phyloP scores from a whole-genome alignment of 2,888 invertebrate species.

The Anagyrus pseudococci region DNA sequence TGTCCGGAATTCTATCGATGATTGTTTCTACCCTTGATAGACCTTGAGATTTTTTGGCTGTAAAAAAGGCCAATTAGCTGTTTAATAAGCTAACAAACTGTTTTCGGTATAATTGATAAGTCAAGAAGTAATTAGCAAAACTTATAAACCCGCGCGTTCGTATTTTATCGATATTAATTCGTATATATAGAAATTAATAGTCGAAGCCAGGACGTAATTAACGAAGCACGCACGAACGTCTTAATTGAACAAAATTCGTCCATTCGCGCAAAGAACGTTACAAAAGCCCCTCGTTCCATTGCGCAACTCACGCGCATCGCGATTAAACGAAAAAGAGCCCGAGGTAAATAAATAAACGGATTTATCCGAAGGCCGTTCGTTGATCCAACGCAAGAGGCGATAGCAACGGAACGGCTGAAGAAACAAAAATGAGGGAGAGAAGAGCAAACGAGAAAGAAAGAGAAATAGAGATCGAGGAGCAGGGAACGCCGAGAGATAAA shows the following conservation, averaged over 20 bases:
- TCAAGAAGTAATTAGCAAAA: no score
- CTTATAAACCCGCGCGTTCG: no score
- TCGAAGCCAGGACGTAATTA: no score
- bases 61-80: no score
- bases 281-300: not conserved
- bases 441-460: not conserved
- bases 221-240: not conserved
- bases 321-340: not conserved
- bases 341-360: not conserved
- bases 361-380: constrained; percentile 9
- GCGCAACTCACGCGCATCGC: not conserved
- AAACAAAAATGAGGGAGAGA: not conserved
- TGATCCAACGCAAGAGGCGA: not conserved
- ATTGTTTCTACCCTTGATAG: no score
- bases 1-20: no score
- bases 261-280: not conserved
- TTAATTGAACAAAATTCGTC: not conserved
- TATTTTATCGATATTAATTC: no score
- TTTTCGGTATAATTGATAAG: no score
- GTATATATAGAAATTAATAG: no score
- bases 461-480: constrained; percentile 1
- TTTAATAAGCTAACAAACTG: no score
- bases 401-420: constrained; percentile 1
- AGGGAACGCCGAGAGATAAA: constrained; percentile 9
- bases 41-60: no score